Evolutionary conservation across 1,140 invertebrate species (phyloP).

Genomic region (Lepidurus arcticus): DNA sequence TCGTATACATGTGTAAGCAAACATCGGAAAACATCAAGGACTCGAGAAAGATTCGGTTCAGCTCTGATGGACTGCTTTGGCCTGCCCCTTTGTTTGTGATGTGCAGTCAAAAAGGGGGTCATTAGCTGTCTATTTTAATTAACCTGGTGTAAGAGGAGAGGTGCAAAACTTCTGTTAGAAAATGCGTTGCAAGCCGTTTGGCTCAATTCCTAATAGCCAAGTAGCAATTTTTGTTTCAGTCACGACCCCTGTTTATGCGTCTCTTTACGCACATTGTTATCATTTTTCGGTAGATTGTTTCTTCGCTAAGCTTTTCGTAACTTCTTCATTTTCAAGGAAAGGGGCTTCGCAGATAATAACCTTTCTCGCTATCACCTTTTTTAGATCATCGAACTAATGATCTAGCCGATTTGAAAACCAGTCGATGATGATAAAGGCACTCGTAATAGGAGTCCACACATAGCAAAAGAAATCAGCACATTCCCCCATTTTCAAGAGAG

Average conservation of each 20-base stretch:
- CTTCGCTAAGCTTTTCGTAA: too few relatives aligned
- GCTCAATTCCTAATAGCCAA: neutral
- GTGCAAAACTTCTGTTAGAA: slow-evolving; percentile 2
- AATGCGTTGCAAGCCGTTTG: neutral
- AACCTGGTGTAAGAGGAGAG: neutral
- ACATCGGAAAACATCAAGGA: slow-evolving; percentile 1
- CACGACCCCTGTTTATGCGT: neutral
- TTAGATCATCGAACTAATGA: too few relatives aligned
- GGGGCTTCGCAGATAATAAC: too few relatives aligned
- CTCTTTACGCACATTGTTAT: neutral
- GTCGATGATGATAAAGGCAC: too few relatives aligned
- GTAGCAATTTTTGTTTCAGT: neutral
- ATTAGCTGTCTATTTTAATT: neutral
- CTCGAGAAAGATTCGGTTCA: neutral
- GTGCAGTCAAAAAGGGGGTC: neutral
- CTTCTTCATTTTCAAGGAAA: too few relatives aligned
- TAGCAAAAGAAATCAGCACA: too few relatives aligned
- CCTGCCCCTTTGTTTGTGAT: neutral
- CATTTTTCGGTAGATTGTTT: neutral
- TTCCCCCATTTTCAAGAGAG: too few relatives aligned
- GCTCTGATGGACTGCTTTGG: neutral
- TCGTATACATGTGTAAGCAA: neutral
- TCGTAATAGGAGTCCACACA: too few relatives aligned
- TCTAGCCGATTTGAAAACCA: too few relatives aligned
- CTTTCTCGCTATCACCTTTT: too few relatives aligned